Conservation (phyloP, 2,888 invertebrate genomes). For the Drosophila yooni region DNA sequence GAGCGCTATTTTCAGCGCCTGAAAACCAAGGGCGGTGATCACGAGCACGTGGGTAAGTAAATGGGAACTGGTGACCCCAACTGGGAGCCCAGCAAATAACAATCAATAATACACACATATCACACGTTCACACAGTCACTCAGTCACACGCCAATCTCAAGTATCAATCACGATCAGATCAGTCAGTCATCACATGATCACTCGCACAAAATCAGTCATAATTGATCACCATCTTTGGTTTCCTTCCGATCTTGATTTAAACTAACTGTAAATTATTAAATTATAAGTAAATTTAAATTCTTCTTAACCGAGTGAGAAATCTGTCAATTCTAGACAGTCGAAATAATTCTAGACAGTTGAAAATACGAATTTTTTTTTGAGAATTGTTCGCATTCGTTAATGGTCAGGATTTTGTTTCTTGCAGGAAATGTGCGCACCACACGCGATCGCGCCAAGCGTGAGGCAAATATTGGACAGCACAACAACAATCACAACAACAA, state of each 20-base stretch:
- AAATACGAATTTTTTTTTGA: background rate
- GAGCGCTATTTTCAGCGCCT: conserved; percentile 98
- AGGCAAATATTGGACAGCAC: conserved; percentile 81
- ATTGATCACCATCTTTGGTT: conserved; percentile 6
- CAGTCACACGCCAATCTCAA: conserved; percentile 17
- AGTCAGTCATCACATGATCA: conserved; percentile 18
- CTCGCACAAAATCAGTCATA: conserved; percentile 15
- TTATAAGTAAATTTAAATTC: background rate
- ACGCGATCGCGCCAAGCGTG: conserved; percentile 85
- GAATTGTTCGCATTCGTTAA: background rate
- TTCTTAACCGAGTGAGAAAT: too few relatives aligned
- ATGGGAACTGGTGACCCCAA: background rate
- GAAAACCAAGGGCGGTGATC: conserved; percentile 91
- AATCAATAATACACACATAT: conserved; percentile 8
- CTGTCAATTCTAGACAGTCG: background rate
- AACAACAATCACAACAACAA: conserved; percentile 65
- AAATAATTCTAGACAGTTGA: background rate
- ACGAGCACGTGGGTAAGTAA: conserved; percentile 84
- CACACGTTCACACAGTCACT: conserved; percentile 23
- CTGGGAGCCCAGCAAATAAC: background rate
- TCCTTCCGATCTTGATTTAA: background rate
- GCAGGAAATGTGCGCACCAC: conserved; percentile 84
- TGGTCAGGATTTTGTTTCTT: conserved; percentile 1
- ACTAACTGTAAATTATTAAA: background rate
- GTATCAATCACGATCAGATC: conserved; percentile 28